phyloP scores from a whole-genome alignment of 2,797 vertebrate species.

The Esox lucius region DNA sequence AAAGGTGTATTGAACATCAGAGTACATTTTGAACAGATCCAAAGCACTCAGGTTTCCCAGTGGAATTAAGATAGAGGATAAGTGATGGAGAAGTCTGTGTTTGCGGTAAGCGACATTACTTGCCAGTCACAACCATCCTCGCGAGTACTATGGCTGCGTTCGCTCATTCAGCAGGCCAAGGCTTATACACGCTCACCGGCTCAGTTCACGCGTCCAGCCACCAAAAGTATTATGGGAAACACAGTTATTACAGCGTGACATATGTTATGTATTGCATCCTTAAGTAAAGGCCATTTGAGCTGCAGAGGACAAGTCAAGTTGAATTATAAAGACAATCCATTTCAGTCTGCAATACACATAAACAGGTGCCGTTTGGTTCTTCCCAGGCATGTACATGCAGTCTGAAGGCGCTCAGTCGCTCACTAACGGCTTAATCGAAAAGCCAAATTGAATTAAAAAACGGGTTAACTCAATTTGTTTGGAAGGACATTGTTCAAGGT shows the following conservation, averaged over 20 bases:
- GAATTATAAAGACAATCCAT: constrained; percentile 1
- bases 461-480: constrained; percentile 56
- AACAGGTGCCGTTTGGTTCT: background rate
- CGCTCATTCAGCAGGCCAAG: background rate
- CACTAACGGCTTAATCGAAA: constrained; percentile 38
- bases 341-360: constrained; percentile 9
- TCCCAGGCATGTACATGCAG: background rate
- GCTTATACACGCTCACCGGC: background rate
- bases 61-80: background rate
- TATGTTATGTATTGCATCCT: background rate
- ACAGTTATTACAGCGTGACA: background rate
- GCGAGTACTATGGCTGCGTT: background rate
- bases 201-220: background rate
- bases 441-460: constrained; percentile 53
- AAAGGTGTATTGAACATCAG: background rate
- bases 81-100: background rate
- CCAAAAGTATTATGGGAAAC: background rate
- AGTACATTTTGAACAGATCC: background rate
- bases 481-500: constrained; percentile 27
- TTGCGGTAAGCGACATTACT: background rate
- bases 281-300: background rate
- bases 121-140: background rate
- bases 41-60: background rate
- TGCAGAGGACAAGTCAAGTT: background rate
- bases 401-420: background rate